A percentile compares a stretch with the other conserved stretches of the same genome.
phyloP scores from a whole-genome alignment of 2,888 invertebrate genomes.

The Pandemis corylana region DNA sequence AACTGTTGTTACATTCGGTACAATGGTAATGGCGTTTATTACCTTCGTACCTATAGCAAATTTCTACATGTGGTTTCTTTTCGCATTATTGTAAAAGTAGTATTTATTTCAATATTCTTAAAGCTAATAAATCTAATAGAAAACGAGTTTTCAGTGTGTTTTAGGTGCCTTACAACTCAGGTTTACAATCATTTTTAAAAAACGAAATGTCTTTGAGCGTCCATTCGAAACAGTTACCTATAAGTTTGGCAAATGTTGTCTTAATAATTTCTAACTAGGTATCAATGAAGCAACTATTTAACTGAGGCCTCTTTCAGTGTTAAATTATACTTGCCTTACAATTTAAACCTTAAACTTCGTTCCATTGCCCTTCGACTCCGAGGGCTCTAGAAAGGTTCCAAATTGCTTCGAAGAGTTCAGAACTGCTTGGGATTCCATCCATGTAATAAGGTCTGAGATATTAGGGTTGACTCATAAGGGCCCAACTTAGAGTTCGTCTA shows the following conservation, averaged over 20 bases:
- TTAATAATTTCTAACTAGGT: background rate
- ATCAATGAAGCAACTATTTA: background rate
- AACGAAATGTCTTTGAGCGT: background rate
- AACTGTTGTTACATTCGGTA: too few relatives aligned
- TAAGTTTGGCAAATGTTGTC: background rate
- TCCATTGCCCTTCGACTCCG: constrained; percentile 52
- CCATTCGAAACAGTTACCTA: background rate
- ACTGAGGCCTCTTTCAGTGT: constrained; percentile 7
- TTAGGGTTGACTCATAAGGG: constrained; percentile 59
- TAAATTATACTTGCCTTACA: constrained; percentile 25
- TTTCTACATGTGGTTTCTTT: too few relatives aligned
- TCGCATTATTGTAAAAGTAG: too few relatives aligned
- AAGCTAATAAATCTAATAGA: too few relatives aligned
- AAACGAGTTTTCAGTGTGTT: too few relatives aligned
- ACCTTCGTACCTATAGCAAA: too few relatives aligned
- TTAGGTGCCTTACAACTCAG: background rate
- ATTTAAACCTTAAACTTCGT: constrained; percentile 51
- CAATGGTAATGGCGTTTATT: too few relatives aligned
- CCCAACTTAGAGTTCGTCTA: constrained; percentile 49
- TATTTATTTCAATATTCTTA: too few relatives aligned
- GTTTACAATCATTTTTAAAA: background rate
- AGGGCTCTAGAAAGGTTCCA: constrained; percentile 47
- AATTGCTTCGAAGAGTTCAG: constrained; percentile 56
- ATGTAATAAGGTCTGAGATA: constrained; percentile 57
- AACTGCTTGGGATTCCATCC: constrained; percentile 49